Base-by-base conservation (phyloP, 2,888 invertebrate species). In the Gari tellinella region DNA sequence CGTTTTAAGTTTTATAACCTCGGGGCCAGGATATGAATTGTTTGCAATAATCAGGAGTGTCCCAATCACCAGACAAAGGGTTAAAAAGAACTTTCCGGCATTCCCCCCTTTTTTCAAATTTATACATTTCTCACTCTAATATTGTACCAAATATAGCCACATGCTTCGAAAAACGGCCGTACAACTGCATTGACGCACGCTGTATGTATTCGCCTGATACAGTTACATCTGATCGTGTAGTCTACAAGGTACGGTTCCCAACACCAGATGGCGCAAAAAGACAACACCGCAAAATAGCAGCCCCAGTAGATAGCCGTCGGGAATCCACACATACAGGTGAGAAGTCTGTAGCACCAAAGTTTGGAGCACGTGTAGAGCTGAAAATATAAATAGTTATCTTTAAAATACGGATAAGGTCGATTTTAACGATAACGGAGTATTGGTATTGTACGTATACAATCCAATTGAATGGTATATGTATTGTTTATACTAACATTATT, bases 191-290 rank as follows among this genome's bases (percentile, higher is more conserved):
- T 66, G n/a, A 85, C 72, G 45, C 80, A 12, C 19, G 73, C 72
- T 46, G 76, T 58, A 63, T 67, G 79, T 48, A 80, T 65, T 55
- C 70, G 58, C 15, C 73, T 51, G 45, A 72, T 37, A 52, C 81
- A 84, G 43, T 67, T 41, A 12, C 82, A 45, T 52, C 82, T 76
- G 48, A 86, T 72, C 10, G 65, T 60, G 41, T 60, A 80, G 19
- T 81, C 76, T 61, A 81, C 85, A 69, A 85, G 60, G 73, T 78
- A 85, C 4, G 88, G 88, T 38, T 81, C 73, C 38, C 86, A 87
- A 46, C 81, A 79, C 89, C 89, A 89, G 65, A 87, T 83, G 31
- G 75, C 72, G 51, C 83, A 81, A 84, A 88, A 89, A 10, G 86
- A 61, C 58, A 88, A 68, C 19, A 84, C 72, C 51, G 88, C 88